phyloP scores from a whole-genome alignment of 2,888 invertebrate genomes.

The Sphaerolaimus hirsutus region DNA sequence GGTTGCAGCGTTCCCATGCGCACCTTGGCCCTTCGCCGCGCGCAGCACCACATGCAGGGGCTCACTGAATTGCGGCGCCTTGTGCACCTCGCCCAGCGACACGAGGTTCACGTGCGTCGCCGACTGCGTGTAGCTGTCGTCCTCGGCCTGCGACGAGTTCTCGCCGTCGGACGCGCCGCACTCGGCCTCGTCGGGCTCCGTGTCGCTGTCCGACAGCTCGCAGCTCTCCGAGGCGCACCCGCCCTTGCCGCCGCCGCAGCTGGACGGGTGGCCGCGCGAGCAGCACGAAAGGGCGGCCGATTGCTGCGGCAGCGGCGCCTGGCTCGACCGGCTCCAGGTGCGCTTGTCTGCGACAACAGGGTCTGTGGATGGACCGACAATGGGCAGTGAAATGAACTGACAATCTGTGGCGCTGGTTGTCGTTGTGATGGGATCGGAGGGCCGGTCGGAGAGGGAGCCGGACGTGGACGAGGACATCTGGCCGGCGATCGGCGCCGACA shows the following conservation, averaged over 20 bases:
- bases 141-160: no score
- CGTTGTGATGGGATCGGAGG: no score
- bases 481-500: not conserved
- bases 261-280: not conserved
- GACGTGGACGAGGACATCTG: not conserved
- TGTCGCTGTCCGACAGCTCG: constrained; percentile 9
- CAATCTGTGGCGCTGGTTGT: no score
- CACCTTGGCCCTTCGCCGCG: no score
- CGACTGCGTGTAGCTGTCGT: constrained; percentile 13
- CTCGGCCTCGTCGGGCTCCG: constrained; percentile 16
- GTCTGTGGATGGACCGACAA: no score
- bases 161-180: no score
- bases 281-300: not conserved
- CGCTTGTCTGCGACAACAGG: no score
- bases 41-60: no score
- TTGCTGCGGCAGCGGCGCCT: not conserved
- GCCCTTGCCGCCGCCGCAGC: not conserved
- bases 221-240: not conserved
- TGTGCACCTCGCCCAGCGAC: constrained; percentile 16
- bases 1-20: no score
- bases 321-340: not conserved
- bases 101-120: constrained; percentile 18
- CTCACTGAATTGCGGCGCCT: not conserved
- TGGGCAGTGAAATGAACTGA: no score
- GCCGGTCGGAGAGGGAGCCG: not conserved